Evolutionary conservation across 2,797 vertebrate species (phyloP).

Genomic region (Poeciliopsis paucimaculata): DNA sequence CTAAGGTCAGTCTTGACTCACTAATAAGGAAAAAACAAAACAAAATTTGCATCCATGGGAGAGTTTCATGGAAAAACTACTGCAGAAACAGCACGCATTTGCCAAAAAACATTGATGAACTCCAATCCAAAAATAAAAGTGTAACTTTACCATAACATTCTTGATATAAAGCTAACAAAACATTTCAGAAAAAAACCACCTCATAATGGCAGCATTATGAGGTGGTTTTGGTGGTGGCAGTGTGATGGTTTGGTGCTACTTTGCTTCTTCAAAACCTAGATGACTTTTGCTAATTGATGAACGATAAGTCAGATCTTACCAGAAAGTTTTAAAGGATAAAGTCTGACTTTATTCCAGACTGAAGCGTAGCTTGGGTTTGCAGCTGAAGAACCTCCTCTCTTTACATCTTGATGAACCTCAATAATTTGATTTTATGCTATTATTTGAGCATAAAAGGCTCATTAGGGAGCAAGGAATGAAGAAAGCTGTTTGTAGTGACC

Average conservation of each 20-base stretch:
- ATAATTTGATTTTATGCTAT: too few relatives aligned
- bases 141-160: not conserved
- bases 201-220: not conserved
- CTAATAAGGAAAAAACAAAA: not conserved
- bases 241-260: not conserved
- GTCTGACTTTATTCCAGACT: not conserved
- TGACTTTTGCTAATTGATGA: not conserved
- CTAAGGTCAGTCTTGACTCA: not conserved
- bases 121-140: not conserved
- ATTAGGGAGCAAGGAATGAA: too few relatives aligned
- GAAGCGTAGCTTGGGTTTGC: not conserved
- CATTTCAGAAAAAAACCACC: not conserved
- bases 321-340: not conserved
- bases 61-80: not conserved
- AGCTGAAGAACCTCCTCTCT: not conserved
- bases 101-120: not conserved
- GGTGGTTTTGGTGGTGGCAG: not conserved
- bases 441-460: too few relatives aligned
- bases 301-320: not conserved
- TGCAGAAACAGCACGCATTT: not conserved
- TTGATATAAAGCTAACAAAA: not conserved
- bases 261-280: not conserved
- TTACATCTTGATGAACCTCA: too few relatives aligned
- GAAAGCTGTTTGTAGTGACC: not conserved
- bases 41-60: not conserved